Evolutionary conservation across 1,140 invertebrate species (phyloP).

Genomic region (Heliconius congener): DNA sequence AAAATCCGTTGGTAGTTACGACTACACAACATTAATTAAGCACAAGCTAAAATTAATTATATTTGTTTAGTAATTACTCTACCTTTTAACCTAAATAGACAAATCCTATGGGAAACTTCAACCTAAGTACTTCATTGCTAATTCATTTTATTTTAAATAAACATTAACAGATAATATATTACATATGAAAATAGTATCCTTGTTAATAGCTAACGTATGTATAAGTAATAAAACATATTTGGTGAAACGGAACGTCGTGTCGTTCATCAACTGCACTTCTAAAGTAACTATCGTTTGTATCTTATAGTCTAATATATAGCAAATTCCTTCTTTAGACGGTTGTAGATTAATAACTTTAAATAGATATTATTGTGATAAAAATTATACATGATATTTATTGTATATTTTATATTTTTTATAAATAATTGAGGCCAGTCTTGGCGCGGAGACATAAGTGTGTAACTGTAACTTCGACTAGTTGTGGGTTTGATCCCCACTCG

Average conservation of each 20-base stretch:
- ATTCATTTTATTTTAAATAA: background rate
- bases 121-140: background rate
- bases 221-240: constrained; percentile 9
- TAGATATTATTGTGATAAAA: background rate
- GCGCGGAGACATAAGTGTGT: no score
- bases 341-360: background rate
- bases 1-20: background rate
- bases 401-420: no score
- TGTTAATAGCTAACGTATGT: constrained; percentile 7
- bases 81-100: constrained; percentile 1
- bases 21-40: no score
- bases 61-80: background rate
- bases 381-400: no score
- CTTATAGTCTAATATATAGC: background rate
- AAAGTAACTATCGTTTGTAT: background rate
- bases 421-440: no score
- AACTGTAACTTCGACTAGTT: no score
- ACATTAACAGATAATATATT: background rate
- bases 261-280: background rate
- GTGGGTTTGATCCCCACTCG: no score
- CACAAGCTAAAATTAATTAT: background rate
- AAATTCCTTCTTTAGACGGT: background rate
- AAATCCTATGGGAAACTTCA: background rate
- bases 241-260: background rate
- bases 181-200: background rate